Evolutionary conservation across 2,888 invertebrate species (phyloP), one percentile per base, ranked within the genome.

Genomic region (Plebejus melissa): DNA sequence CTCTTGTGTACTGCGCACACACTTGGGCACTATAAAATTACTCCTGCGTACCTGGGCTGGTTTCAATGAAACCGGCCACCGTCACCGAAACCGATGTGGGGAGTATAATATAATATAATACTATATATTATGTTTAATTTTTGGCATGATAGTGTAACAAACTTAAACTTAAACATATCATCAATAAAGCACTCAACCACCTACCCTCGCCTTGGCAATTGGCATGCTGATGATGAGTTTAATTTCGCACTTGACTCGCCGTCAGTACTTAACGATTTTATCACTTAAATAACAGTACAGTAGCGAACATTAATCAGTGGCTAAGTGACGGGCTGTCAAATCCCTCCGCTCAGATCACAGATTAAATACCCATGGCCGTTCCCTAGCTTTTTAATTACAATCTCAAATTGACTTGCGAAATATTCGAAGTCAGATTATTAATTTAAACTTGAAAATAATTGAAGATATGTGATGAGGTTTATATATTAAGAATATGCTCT

Each of bases 251-350:
- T 58, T 74, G 60, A 74, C 38, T 65, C 22, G 41, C 65, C 41
- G 70, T n/a, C 69, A 69, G 70, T 75, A 75, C 69, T 57, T 74
- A 74, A 76, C 54, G 74, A 76, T 76, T 75, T 75, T 74, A 77
- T 77, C 77, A 77, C 69, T 76, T 75, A 69, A 76, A 77, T 75
- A 76, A 72, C 83, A 83, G 83, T 83, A 81, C 87, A 82, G 89
- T 87, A 87, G 88, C 88, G 77, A 78, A 82, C 88, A 90, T 91
- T 88, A 86, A 92, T 93, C 92, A 91, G 84, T 81, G 79, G 77
- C 82, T 91, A 91, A 91, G 91, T 90, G 91, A 88, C 85, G 80
- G 81, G 81, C 82, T 82, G 81, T 82, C 76, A 76, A 83, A 84
- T 86, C 86, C 84, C 87, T 84, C 82, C 80, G 82, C 80, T 80